Evolutionary conservation across 2,888 invertebrate genomes (phyloP).

Genomic region (Conchocele bisecta): DNA sequence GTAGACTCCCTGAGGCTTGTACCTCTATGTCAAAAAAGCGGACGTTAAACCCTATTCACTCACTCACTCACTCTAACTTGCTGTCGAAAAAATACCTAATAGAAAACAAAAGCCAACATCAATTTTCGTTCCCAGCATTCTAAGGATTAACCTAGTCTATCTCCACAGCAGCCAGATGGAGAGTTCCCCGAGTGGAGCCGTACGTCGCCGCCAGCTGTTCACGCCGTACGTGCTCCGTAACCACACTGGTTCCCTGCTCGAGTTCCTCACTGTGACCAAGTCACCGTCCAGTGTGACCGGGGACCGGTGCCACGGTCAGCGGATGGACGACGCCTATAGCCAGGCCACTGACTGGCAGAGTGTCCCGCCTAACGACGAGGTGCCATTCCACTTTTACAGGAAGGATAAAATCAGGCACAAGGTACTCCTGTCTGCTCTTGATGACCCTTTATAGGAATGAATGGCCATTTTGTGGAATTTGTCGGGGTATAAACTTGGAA

Average conservation of each 20-base stretch:
- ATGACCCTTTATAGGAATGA: too few relatives aligned
- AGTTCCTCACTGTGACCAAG: slow-evolving; percentile 91
- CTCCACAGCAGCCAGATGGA: slow-evolving; percentile 35
- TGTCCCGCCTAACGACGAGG: slow-evolving; percentile 89
- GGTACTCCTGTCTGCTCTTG: too few relatives aligned
- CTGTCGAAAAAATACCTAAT: neutral
- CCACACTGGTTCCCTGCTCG: slow-evolving; percentile 92
- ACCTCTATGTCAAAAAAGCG: too few relatives aligned
- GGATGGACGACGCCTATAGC: slow-evolving; percentile 62
- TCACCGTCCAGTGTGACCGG: slow-evolving; percentile 77
- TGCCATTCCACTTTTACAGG: slow-evolving; percentile 93
- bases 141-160: neutral
- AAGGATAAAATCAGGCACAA: slow-evolving; percentile 85
- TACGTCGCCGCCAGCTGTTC: slow-evolving; percentile 90
- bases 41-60: too few relatives aligned
- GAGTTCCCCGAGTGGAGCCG: slow-evolving; percentile 10
- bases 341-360: slow-evolving; percentile 86
- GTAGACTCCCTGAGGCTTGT: too few relatives aligned
- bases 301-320: slow-evolving; percentile 21
- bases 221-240: slow-evolving; percentile 97
- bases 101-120: too few relatives aligned
- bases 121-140: too few relatives aligned
- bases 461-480: too few relatives aligned
- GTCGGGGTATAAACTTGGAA: too few relatives aligned
- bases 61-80: too few relatives aligned